Conservation (phyloP, 2,113 vertebrate genomes). For the Corydoras maculifer region DNA sequence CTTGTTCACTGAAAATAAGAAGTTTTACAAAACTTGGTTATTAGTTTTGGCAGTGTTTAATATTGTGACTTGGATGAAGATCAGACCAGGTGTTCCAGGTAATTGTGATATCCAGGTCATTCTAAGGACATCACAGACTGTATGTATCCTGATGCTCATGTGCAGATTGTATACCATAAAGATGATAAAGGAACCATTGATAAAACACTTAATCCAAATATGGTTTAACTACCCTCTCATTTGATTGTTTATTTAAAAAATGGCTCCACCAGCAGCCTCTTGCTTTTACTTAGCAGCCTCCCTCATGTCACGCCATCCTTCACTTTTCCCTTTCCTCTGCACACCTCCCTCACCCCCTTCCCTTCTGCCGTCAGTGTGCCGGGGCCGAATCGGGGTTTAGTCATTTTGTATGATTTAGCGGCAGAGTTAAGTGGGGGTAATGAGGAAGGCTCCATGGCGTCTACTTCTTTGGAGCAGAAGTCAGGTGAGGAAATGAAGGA, state of each 20-base stretch:
- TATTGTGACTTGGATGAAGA: too few species aligned
- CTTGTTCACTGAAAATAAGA: too few species aligned
- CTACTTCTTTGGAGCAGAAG: constrained; percentile 38
- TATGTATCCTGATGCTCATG: too few species aligned
- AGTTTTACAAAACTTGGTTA: too few species aligned
- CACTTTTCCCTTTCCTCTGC: constrained; percentile 9
- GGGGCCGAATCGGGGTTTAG: constrained; percentile 18
- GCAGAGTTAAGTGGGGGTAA: constrained; percentile 34
- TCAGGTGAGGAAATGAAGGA: constrained; percentile 42
- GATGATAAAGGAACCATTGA: too few species aligned
- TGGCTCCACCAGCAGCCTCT: constrained; percentile 34
- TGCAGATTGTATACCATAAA: too few species aligned
- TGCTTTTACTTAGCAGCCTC: neutral
- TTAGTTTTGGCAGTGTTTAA: too few species aligned
- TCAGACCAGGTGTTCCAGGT: too few species aligned
- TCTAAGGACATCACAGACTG: too few species aligned
- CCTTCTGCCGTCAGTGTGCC: constrained; percentile 21
- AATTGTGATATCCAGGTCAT: too few species aligned
- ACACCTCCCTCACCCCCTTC: constrained; percentile 22
- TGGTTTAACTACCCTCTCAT: too few species aligned
- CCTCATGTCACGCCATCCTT: constrained; percentile 20
- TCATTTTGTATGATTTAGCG: constrained; percentile 41
- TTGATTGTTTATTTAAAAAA: constrained; percentile 39
- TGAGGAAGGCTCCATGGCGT: constrained; percentile 37
- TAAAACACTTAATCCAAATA: too few species aligned